Base-by-base conservation (phyloP, 2,888 invertebrate genomes). In the Tenodera sinensis region DNA sequence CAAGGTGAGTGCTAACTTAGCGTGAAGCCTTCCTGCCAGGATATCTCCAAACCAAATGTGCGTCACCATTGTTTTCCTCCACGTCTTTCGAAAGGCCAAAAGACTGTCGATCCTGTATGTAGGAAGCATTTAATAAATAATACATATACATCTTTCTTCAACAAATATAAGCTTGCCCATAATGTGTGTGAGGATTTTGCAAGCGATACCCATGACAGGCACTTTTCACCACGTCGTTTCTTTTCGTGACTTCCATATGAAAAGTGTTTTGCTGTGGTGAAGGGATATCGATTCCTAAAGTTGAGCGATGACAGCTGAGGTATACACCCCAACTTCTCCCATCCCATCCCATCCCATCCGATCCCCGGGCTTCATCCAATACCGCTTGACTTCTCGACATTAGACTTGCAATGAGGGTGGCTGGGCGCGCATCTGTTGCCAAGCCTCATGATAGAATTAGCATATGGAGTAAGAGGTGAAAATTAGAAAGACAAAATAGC, bases 391-490 rank as follows among this genome's bases (percentile, higher is more conserved):
- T 71, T 71, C 85, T 47, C 47, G 54, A 47, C 85, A 85, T 85
- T 85, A 85, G 85, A 85, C 85, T 85, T 85, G 42, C 85, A 85
- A 85, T 47, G 85, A 85, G 27, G n/a, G 27, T 47, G 25, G 27
- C 25, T 34, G 2, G 30, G n/a, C 27, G 34, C 14, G n/a, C 34
- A 54, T 85, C 85, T 47, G 85, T 54, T 85, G 85, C 54, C 54
- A 85, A 47, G 85, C 85, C 20, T 85, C 85, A 85, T 85, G 85
- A 27, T 54, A 27, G 54, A 85, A 85, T 85, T 47, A 47, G 85
- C 85, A 85, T 85, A 85, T 85, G 85, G 85, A 85, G 85, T 28
- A 85, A 85, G 85, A 85, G 85, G 85, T 85, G 85, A 85, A 85
- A 85, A 85, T 85, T 85, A 71, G 85, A 85, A 85, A 85, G 27